phyloP scores from a whole-genome alignment of 2,888 invertebrate genomes.

The Parthenolecanium corni region DNA sequence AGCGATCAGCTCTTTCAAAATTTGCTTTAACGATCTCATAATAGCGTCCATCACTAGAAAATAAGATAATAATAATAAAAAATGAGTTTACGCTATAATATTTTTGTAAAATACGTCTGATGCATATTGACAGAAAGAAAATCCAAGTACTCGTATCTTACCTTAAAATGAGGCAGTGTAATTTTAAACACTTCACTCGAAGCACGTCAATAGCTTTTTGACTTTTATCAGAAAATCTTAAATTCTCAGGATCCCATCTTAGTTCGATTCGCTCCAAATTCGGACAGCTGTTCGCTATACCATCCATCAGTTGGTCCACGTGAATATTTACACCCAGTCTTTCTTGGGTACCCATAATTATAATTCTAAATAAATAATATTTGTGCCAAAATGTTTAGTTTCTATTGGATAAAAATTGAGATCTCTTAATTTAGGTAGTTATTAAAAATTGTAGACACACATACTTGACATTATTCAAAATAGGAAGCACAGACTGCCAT shows the following conservation, averaged over 20 bases:
- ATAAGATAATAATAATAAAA: conserved; percentile 3
- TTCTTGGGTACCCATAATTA: conserved; percentile 95
- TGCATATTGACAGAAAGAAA: background rate
- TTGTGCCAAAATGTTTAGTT: background rate
- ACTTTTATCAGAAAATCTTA: conserved; percentile 97
- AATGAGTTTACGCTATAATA: too few species aligned
- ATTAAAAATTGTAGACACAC: too few species aligned
- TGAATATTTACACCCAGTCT: conserved; percentile 91
- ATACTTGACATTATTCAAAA: conserved; percentile 83
- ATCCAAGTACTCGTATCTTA: conserved; percentile 38
- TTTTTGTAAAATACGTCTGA: background rate
- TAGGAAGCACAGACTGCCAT: conserved; percentile 90
- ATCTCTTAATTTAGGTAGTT: too few species aligned
- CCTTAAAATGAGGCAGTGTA: conserved; percentile 87
- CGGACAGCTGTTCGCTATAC: conserved; percentile 84
- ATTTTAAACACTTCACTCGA: conserved; percentile 83
- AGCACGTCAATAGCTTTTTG: conserved; percentile 98
- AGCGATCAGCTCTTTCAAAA: conserved; percentile 94
- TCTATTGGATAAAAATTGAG: too few species aligned
- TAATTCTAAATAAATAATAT: conserved; percentile 52
- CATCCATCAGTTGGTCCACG: conserved; percentile 96
- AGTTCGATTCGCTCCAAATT: conserved; percentile 83
- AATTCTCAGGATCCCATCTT: conserved; percentile 96
- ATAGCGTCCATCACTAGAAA: conserved; percentile 87
- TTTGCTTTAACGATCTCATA: conserved; percentile 99